phyloP scores from a whole-genome alignment of 2,797 vertebrate genomes.

The Nyctalus aviator region DNA sequence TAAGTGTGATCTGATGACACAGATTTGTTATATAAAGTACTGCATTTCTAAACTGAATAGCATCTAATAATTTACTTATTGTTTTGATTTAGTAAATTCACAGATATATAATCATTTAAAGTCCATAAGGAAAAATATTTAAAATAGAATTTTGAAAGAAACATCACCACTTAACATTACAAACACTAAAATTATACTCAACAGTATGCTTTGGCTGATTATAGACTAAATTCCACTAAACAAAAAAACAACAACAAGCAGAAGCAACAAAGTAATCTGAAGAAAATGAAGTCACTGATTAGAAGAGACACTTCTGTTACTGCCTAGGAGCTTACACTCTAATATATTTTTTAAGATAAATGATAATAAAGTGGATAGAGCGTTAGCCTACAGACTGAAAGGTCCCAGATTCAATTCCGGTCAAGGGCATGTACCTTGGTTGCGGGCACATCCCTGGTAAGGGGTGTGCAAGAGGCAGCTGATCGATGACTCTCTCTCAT shows the following conservation, averaged over 20 bases:
- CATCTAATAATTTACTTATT: neutral
- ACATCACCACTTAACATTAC: neutral
- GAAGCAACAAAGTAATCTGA: neutral
- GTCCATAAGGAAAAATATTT: neutral
- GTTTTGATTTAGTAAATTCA: conserved; percentile 33
- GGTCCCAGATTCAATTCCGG: too few species aligned
- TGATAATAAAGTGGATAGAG: neutral
- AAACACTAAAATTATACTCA: conserved; percentile 34
- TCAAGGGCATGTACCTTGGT: too few species aligned
- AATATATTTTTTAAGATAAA: conserved; percentile 8
- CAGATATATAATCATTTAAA: conserved; percentile 15
- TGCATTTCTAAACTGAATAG: conserved; percentile 19
- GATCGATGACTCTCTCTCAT: too few species aligned
- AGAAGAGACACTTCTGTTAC: conserved; percentile 1
- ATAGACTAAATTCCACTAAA: conserved; percentile 37
- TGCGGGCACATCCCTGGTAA: too few species aligned
- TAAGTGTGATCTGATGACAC: conserved; percentile 22
- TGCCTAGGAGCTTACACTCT: neutral
- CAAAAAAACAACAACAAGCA: conserved; percentile 16
- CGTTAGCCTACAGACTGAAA: too few species aligned
- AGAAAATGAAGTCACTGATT: conserved; percentile 9
- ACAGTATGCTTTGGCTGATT: conserved; percentile 8
- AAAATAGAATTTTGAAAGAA: conserved; percentile 31
- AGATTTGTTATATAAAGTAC: conserved; percentile 3
- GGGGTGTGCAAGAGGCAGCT: too few species aligned